phyloP scores from a whole-genome alignment of 2,797 vertebrate species.

The Enteromius treurensis region DNA sequence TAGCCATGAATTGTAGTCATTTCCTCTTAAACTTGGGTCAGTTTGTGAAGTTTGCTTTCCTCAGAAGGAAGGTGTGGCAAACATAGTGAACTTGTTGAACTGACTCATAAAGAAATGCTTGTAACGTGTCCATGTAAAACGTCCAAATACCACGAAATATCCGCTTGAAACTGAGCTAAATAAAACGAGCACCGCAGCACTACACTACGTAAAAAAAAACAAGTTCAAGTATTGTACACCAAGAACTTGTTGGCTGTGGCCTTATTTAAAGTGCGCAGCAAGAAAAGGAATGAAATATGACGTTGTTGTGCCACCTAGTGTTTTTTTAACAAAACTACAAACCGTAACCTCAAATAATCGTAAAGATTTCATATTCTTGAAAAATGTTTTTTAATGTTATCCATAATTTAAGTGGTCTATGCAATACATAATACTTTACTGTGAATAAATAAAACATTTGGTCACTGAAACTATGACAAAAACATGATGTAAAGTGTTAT shows the following conservation, averaged over 20 bases:
- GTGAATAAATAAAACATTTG: conserved; percentile 77
- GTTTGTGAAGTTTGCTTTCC: conserved; percentile 12
- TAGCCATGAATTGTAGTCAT: conserved; percentile 21
- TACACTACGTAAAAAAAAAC: background rate
- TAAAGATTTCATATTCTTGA: conserved; percentile 49
- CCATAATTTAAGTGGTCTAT: conserved; percentile 66
- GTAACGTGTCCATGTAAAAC: background rate
- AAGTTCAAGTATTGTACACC: background rate
- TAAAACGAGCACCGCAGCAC: background rate
- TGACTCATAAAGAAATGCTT: background rate
- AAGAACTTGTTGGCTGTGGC: background rate
- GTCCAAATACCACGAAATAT: background rate
- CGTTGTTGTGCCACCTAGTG: conserved; percentile 41
- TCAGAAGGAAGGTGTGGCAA: conserved; percentile 36
- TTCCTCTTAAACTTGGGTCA: conserved; percentile 29
- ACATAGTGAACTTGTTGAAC: conserved; percentile 19
- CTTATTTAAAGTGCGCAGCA: background rate
- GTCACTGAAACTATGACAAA: conserved; percentile 64
- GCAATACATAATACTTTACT: conserved; percentile 66
- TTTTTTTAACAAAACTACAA: conserved; percentile 19
- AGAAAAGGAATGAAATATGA: background rate
- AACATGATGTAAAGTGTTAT: conserved; percentile 59
- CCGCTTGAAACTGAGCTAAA: background rate
- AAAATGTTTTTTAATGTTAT: conserved; percentile 70
- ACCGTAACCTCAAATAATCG: background rate